These are phyloP conservation scores for Podiceps cristatus DNA, from an alignment of 2,113 vertebrate species.

Conservation along the genomic window DNA sequence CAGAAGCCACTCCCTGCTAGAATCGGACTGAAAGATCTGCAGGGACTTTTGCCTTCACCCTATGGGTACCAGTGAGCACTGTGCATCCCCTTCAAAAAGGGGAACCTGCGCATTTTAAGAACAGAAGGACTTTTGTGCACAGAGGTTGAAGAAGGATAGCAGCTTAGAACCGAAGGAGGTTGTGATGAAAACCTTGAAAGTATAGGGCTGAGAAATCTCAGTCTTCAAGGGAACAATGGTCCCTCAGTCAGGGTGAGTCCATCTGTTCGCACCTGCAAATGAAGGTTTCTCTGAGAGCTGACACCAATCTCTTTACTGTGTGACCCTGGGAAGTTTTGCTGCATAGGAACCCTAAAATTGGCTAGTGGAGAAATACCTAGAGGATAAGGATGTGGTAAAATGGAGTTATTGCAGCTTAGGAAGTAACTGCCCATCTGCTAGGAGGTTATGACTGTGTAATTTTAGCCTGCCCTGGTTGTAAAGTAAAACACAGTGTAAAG, in stretches of 20 bases:
- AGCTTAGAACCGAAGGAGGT: neutral
- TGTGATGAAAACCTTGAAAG: neutral
- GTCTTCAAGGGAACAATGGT: neutral
- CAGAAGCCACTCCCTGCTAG: constrained; percentile 41
- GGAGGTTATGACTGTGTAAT: constrained; percentile 46
- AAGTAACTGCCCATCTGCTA: constrained; percentile 13
- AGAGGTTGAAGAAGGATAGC: constrained; percentile 19
- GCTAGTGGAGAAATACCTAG: neutral
- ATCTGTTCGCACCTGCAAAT: constrained; percentile 51
- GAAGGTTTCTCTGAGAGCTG: neutral
- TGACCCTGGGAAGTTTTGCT: constrained; percentile 24
- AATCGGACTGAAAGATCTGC: constrained; percentile 5
- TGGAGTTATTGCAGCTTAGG: constrained; percentile 7
- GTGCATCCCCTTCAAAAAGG: neutral
- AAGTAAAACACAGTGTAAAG: constrained; percentile 21
- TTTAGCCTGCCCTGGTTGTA: constrained; percentile 54
- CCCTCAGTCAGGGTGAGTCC: neutral
- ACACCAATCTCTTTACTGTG: neutral
- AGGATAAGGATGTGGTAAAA: constrained; percentile 10
- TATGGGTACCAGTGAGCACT: neutral
- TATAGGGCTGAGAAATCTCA: neutral
- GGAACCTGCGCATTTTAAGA: neutral
- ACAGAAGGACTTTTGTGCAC: neutral
- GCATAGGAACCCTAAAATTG: neutral
- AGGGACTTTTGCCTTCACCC: constrained; percentile 6